Conservation (phyloP, 2,113 vertebrate species). For the Prunella himalayana region DNA sequence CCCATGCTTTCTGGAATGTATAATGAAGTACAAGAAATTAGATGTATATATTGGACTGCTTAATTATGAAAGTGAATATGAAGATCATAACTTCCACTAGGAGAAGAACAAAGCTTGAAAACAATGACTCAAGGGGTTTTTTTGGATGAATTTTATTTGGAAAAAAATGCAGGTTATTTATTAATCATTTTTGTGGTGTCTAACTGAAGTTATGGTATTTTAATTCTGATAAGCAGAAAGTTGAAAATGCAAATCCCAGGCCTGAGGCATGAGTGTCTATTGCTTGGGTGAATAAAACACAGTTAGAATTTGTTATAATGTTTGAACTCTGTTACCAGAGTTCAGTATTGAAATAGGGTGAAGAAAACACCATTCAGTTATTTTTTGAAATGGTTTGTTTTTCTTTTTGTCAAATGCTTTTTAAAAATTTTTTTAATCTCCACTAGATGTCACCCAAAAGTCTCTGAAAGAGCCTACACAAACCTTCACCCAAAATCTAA, state of each 20-base stretch:
- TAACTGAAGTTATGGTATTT: not conserved
- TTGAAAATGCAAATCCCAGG: not conserved
- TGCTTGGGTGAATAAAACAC: not conserved
- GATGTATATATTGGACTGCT: not conserved
- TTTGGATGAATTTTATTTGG: not conserved
- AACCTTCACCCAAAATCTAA: not conserved
- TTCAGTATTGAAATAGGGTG: not conserved
- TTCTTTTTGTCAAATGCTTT: not conserved
- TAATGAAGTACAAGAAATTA: not conserved
- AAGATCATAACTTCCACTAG: not conserved
- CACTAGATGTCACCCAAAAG: constrained; percentile 67
- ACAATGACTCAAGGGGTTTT: not conserved
- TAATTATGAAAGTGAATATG: not conserved
- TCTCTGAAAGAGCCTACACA: constrained; percentile 8
- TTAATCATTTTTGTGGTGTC: not conserved
- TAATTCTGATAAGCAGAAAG: not conserved
- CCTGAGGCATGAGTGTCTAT: not conserved
- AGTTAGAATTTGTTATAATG: not conserved
- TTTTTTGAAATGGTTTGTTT: not conserved
- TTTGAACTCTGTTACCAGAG: not conserved
- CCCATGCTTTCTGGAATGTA: not conserved
- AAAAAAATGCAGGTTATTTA: not conserved
- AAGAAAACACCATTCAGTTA: not conserved
- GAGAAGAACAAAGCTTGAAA: not conserved
- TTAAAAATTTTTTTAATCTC: not conserved